Base-by-base conservation (phyloP, 2,113 vertebrate species). In the Megaceryle torquata region DNA sequence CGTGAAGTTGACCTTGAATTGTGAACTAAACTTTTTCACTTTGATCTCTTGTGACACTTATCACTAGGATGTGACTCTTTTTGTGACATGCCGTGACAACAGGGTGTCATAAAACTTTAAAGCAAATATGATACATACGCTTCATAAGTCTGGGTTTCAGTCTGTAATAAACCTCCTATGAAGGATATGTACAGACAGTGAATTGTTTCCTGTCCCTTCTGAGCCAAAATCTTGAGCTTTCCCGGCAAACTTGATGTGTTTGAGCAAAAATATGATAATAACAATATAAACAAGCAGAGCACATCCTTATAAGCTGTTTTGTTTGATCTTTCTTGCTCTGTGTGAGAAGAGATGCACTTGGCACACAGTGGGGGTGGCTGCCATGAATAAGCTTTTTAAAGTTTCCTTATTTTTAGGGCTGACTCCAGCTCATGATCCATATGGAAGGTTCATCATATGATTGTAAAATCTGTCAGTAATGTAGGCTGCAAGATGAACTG, bases 21-120 rank as follows among this genome's bases (percentile, higher is more conserved):
- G 50, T 81, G 56, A 91, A 92, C 53, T 69, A 74, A 87, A 80
- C 18, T 70, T 95, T 91, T 67, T 81, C 46, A 41, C 18, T 81
- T 50, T 88, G 88, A 91, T 96, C 87, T 80, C 63, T 53, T 94
- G 33, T 94, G 86, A 88, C 86, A 67, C 39, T 91, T 83, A 31
- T 76, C 54, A 46, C 18, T 68, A 83, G 57, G 35, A 83, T 70
- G 41, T 69, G 51, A 20, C 39, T 93, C 53, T 82, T 43, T 33
- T 74, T 67, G 33, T 67, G 82, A 94, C 87, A 72, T 43, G 29
- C 54, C 93, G 54, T 88, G 90, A 86, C 67, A 92, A 96, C 39
- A 19, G 9, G 3, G 10, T 77, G 96, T 91, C 86, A 53, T 68
- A 53, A 63, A 86, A 83, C 60, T 95, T 96, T 92, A 82, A 89